Base-by-base conservation (phyloP, 2,888 invertebrate species). In the Germaria angustata region DNA sequence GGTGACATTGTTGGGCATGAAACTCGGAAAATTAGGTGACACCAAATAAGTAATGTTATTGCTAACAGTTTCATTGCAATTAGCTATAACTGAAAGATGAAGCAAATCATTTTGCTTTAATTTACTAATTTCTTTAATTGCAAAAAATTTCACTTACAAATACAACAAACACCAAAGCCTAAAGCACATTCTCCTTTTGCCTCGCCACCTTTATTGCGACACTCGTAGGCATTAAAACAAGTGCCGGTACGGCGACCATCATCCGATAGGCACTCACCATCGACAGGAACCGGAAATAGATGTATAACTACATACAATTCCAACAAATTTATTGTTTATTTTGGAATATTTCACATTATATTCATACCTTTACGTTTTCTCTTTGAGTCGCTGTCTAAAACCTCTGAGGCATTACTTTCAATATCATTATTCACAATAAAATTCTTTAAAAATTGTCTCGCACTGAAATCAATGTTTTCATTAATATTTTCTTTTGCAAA, bases 161-260 rank as follows among this genome's bases (percentile, higher is more conserved):
- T 94, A 90, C 96, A 96, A 88, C 96, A 96, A 9, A 96, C 96
- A 0, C 96, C 96, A 84, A 96, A 95, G 8, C 96, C 96, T 82
- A 95, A 93, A 0, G 96, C 96, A 87, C 96, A 96, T 86, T 94
- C 94, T 0, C 96, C 96, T 41, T 94, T 93, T 0, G 96, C 94
- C 24, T 89, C 90, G 8, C 94, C 94, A 46, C 94, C 94, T 86
- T 95, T 93, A 87, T 95, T 94, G 11, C 95, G 93, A 86, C 96
- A 96, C 90, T 96, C 96, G 91, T 96, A 96, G 17, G 95, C 94
- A 91, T 96, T 96, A 91, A 96, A 93, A 90, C 96, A 96, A 87
- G 95, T 93, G 72, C 96, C 96, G 86, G 92, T 90, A 68, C 95
- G 93, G 85, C 95, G 93, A 20, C 94, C 94, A 86, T 95, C 94